phyloP scores from a whole-genome alignment of 2,113 vertebrate genomes.

The Cariama cristata region DNA sequence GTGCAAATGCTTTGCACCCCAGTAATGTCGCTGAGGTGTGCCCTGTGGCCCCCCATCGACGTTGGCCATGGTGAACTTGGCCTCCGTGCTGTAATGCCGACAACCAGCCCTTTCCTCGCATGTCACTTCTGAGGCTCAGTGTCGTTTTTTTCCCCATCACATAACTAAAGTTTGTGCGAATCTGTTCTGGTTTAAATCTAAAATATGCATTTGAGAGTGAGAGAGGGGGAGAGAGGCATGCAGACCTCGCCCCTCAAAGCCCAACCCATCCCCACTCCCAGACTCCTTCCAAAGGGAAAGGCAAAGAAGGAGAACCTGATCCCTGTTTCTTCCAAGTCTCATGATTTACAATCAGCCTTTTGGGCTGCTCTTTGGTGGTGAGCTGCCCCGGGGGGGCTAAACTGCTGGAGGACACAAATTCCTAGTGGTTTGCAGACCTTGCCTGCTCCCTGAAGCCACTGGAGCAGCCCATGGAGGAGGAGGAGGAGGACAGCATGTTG shows the following conservation, averaged over 20 bases:
- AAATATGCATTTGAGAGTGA: background rate
- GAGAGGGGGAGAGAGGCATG: background rate
- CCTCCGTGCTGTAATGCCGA: background rate
- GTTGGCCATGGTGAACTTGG: background rate
- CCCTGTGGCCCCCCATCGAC: rapidly evolving
- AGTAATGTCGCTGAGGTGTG: background rate
- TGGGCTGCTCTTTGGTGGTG: background rate
- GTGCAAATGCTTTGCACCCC: background rate
- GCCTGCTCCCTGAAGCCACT: background rate
- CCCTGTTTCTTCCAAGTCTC: background rate
- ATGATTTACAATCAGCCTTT: background rate
- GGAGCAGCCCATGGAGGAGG: background rate
- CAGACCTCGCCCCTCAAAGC: slow-evolving; percentile 7
- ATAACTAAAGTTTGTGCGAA: background rate
- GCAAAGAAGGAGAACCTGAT: background rate
- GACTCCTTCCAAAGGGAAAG: background rate
- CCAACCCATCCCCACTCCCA: background rate
- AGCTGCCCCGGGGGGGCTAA: background rate
- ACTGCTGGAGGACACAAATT: background rate
- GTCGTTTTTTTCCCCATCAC: background rate
- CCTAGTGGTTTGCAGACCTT: background rate
- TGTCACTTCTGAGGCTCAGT: background rate
- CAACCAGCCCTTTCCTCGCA: background rate
- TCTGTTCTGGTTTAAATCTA: slow-evolving; percentile 34
- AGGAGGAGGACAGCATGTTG: background rate